Percentiles rank a stretch among this genome's conserved stretches.
phyloP scores from a whole-genome alignment of 1,140 invertebrate species.

The Orius insidiosus region DNA sequence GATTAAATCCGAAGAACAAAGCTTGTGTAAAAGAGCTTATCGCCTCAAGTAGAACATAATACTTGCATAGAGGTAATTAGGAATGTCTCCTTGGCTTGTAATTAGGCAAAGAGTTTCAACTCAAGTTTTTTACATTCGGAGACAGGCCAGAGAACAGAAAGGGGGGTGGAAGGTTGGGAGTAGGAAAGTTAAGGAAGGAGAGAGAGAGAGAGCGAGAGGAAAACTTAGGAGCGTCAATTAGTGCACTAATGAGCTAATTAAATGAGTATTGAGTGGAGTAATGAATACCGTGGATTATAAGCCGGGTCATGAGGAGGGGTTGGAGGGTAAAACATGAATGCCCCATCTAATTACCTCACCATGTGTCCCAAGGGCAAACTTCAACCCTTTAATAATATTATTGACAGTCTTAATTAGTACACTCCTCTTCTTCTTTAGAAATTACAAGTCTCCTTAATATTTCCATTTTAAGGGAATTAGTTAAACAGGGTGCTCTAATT shows the following conservation, averaged over 20 bases:
- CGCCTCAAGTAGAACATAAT: too few relatives aligned
- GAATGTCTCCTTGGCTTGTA: too few relatives aligned
- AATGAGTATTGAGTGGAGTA: conserved; percentile 19
- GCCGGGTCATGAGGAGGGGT: neutral
- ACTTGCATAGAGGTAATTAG: too few relatives aligned
- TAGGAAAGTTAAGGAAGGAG: conserved; percentile 3
- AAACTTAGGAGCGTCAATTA: conserved; percentile 18
- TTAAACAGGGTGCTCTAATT: conserved; percentile 5
- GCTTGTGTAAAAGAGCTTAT: too few relatives aligned
- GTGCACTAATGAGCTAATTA: conserved; percentile 20
- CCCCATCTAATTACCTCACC: conserved; percentile 7
- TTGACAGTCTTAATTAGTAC: conserved; percentile 8
- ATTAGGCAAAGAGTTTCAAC: too few relatives aligned
- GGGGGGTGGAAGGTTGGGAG: neutral
- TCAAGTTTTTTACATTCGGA: too few relatives aligned
- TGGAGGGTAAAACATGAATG: neutral
- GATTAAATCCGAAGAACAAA: too few relatives aligned
- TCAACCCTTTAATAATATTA: conserved; percentile 9
- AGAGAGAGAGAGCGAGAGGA: conserved; percentile 5
- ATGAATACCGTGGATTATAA: conserved; percentile 18
- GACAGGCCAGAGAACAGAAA: neutral
- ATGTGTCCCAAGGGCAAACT: conserved; percentile 8
- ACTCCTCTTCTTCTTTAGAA: neutral
- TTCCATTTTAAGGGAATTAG: conserved; percentile 4
- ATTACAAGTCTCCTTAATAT: conserved; percentile 6